These are phyloP conservation scores for Araneus ventricosus DNA, from an alignment of 1,140 invertebrate genomes.

Conservation along the genomic window DNA sequence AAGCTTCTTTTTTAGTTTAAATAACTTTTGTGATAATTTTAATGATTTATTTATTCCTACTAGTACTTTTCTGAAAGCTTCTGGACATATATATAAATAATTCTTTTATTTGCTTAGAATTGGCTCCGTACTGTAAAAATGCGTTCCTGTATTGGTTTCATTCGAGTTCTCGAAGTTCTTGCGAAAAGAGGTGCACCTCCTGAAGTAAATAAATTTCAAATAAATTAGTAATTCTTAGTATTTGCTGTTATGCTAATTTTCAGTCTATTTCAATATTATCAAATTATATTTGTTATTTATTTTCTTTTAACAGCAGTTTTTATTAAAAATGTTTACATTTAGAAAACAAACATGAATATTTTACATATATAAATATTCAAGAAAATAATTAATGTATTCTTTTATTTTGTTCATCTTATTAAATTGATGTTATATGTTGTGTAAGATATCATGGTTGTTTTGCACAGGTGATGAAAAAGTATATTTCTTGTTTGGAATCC, in stretches of 20 bases:
- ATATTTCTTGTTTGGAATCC: background rate
- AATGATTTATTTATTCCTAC: background rate
- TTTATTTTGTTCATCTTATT: background rate
- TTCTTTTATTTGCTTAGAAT: background rate
- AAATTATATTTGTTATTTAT: background rate
- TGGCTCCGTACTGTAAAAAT: constrained; percentile 41
- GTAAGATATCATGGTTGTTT: background rate
- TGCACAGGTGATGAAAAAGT: constrained; percentile 19
- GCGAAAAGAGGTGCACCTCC: background rate
- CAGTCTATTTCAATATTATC: background rate
- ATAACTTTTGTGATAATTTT: no score
- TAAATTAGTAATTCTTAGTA: background rate
- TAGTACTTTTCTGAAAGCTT: background rate
- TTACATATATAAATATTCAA: background rate
- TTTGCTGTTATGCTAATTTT: background rate
- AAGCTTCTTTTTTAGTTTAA: no score
- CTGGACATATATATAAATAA: background rate
- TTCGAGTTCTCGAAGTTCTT: background rate
- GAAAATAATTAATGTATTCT: background rate
- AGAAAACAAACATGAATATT: no score
- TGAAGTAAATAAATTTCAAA: constrained; percentile 8
- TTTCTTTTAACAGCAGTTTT: background rate
- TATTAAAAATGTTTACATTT: background rate
- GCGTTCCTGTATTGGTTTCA: background rate
- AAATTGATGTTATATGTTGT: background rate